A percentile compares a stretch with the other conserved stretches of the same genome.
These are phyloP conservation scores for Brachyalestes nurse DNA, from an alignment of 2,797 vertebrate species.

Conservation along the genomic window DNA sequence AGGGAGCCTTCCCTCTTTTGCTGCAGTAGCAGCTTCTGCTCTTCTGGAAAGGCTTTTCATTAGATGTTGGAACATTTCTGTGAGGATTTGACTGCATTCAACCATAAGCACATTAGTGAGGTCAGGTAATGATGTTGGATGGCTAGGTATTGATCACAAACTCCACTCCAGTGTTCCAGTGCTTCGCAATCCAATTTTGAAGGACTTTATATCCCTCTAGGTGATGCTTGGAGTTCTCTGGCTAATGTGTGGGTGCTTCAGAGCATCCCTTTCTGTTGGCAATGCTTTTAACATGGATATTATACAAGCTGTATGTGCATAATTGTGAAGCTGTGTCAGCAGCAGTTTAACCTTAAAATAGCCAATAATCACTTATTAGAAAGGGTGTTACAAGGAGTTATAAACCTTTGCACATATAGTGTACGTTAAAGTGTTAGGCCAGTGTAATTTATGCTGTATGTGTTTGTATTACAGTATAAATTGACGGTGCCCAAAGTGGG, in stretches of 20 bases:
- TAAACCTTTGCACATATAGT: not conserved
- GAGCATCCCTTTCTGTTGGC: not conserved
- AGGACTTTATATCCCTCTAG: not conserved
- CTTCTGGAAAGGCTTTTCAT: not conserved
- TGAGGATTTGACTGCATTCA: not conserved
- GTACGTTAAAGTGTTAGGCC: not conserved
- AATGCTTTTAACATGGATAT: not conserved
- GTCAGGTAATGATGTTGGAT: not conserved
- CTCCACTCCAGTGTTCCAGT: not conserved
- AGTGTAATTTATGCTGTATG: not conserved
- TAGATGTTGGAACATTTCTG: not conserved
- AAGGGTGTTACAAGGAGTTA: not conserved
- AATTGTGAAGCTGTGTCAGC: not conserved
- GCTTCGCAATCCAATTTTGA: not conserved
- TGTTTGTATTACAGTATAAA: slow-evolving; percentile 87
- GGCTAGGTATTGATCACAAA: not conserved
- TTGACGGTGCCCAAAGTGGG: slow-evolving; percentile 98
- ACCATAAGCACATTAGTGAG: not conserved
- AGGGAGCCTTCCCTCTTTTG: not conserved
- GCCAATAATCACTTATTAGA: not conserved
- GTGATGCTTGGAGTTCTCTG: not conserved
- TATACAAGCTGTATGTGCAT: not conserved
- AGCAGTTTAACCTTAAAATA: not conserved
- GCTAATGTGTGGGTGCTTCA: not conserved
- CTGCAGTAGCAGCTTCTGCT: not conserved